A percentile compares a stretch with the other conserved stretches of the same genome.
These are phyloP conservation scores for Narcine bancroftii DNA, from an alignment of 2,113 vertebrate genomes.

Conservation along the genomic window DNA sequence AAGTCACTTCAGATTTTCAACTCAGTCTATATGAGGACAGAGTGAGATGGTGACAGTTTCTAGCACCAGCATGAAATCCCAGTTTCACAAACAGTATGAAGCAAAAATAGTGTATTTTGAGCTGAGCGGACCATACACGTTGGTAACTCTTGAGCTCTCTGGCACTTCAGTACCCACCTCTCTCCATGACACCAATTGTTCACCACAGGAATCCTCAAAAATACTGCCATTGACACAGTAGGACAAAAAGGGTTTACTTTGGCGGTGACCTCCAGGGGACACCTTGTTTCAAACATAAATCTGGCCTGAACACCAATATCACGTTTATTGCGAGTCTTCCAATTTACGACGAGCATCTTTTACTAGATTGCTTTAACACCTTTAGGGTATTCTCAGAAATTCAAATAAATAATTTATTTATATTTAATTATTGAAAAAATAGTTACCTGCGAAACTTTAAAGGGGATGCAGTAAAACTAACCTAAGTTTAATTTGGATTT, in stretches of 20 bases:
- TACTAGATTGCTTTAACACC: too few species aligned
- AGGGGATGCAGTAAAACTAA: not conserved
- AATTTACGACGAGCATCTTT: too few species aligned
- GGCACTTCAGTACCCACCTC: not conserved
- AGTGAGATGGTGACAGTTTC: too few species aligned
- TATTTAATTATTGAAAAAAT: not conserved
- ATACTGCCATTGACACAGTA: not conserved
- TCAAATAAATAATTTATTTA: too few species aligned
- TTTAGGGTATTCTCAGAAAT: too few species aligned
- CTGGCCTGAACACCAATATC: not conserved
- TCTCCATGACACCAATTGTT: not conserved
- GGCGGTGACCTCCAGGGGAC: not conserved
- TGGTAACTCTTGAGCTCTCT: too few species aligned
- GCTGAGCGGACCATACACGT: not conserved
- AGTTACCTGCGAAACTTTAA: not conserved
- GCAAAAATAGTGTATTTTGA: not conserved
- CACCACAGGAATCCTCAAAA: not conserved
- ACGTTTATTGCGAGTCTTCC: not conserved
- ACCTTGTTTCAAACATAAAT: not conserved
- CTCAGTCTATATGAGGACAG: not conserved
- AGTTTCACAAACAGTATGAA: not conserved
- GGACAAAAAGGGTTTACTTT: not conserved
- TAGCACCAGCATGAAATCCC: not conserved
- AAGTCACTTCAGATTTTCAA: not conserved
- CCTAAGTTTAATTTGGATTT: not conserved